Conservation (phyloP, 2,888 invertebrate species). For the Hypomecis punctinalis region DNA sequence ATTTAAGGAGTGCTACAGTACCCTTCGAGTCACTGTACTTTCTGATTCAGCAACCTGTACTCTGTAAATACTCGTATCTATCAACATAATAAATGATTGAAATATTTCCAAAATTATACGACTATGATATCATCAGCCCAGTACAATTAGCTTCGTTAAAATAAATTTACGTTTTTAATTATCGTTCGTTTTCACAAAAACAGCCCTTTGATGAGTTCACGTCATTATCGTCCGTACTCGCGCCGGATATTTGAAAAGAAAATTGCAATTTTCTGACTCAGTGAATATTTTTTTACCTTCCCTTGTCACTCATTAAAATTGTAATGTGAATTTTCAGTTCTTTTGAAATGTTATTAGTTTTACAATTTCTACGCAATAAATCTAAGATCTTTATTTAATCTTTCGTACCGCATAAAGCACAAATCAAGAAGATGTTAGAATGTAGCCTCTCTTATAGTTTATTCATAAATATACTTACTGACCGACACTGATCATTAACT, state of each 20-base stretch:
- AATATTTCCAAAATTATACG: slow-evolving; percentile 12
- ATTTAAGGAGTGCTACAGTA: too few species aligned
- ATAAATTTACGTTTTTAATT: slow-evolving; percentile 72
- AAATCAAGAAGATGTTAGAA: too few species aligned
- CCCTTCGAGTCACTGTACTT: too few species aligned
- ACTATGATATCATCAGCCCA: slow-evolving; percentile 52
- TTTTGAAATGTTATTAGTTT: neutral
- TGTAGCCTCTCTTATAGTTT: too few species aligned
- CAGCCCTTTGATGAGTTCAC: slow-evolving; percentile 57
- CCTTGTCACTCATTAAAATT: slow-evolving; percentile 6
- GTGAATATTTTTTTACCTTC: neutral
- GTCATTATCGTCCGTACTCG: slow-evolving; percentile 56
- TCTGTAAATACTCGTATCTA: too few species aligned
- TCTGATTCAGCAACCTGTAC: too few species aligned
- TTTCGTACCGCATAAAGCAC: too few species aligned
- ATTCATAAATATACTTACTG: too few species aligned
- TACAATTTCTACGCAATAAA: too few species aligned
- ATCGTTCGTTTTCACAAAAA: slow-evolving; percentile 51
- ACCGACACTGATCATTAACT: too few species aligned
- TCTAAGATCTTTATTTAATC: too few species aligned
- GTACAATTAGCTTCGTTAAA: slow-evolving; percentile 68
- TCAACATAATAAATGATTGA: too few species aligned
- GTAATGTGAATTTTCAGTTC: neutral
- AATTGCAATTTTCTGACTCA: slow-evolving; percentile 19
- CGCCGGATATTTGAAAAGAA: slow-evolving; percentile 27